These are phyloP conservation scores for Taenaris catops DNA, from an alignment of 2,888 invertebrate genomes.

Conservation along the genomic window DNA sequence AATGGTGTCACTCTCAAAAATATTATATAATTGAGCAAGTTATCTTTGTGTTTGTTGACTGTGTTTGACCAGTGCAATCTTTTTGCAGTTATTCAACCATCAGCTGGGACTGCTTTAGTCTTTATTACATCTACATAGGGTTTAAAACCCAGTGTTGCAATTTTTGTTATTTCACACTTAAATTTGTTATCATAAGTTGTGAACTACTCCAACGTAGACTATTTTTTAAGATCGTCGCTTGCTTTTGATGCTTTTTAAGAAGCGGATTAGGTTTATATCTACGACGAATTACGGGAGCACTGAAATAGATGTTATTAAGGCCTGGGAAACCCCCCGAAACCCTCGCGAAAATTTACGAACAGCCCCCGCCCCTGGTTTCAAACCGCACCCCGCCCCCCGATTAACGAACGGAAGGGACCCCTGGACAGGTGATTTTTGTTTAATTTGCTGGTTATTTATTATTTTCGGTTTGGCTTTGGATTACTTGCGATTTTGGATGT, in stretches of 20 bases:
- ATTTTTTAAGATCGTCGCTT: slow-evolving; percentile 66
- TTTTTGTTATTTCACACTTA: slow-evolving; percentile 20
- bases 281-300: slow-evolving; percentile 56
- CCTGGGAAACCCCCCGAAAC: slow-evolving; percentile 55
- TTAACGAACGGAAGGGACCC: slow-evolving; percentile 77
- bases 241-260: slow-evolving; percentile 66
- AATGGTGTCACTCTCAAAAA: slow-evolving; percentile 98
- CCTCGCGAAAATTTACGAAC: slow-evolving; percentile 18
- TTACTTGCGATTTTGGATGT: slow-evolving; percentile 22
- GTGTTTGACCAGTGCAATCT: slow-evolving; percentile 93
- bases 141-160: too few species aligned
- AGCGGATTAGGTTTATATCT: slow-evolving; percentile 55
- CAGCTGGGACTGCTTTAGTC: too few species aligned
- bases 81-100: too few species aligned
- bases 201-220: slow-evolving; percentile 55
- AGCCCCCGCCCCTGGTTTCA: slow-evolving; percentile 22
- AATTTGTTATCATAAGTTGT: slow-evolving; percentile 52
- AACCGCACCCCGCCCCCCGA: slow-evolving; percentile 58
- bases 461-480: slow-evolving; percentile 40
- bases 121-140: too few species aligned
- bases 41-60: slow-evolving; percentile 91
- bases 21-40: slow-evolving; percentile 97
- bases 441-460: slow-evolving; percentile 59
- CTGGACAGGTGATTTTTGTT: slow-evolving; percentile 80
- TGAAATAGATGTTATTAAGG: too few species aligned